Evolutionary conservation across 2,113 vertebrate genomes (phyloP).

Genomic region (Xiphophorus couchianus): DNA sequence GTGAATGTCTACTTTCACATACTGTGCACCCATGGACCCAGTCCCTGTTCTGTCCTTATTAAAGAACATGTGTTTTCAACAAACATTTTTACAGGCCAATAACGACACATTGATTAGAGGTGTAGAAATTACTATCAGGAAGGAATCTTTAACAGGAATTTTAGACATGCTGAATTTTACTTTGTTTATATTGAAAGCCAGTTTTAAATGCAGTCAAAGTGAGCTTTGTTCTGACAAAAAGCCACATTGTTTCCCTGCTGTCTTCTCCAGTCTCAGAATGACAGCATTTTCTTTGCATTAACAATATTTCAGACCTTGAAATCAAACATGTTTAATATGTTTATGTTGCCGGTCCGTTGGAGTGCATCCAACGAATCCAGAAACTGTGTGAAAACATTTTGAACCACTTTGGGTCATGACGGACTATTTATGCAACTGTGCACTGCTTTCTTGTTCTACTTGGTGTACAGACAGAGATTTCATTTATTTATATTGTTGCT

Average conservation of each 20-base stretch:
- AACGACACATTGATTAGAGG: conserved; percentile 47
- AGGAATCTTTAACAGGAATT: conserved; percentile 58
- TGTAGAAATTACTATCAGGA: conserved; percentile 46
- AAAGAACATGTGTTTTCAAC: conserved; percentile 39
- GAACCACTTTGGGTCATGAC: conserved; percentile 1
- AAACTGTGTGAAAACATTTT: neutral
- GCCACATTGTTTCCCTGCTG: conserved; percentile 16
- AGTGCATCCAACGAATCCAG: neutral
- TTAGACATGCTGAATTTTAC: conserved; percentile 59
- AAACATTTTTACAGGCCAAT: conserved; percentile 53
- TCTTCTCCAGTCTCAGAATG: conserved; percentile 2
- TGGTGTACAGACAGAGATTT: neutral
- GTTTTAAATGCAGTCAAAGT: conserved; percentile 39
- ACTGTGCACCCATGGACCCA: conserved; percentile 32
- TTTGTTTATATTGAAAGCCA: conserved; percentile 37
- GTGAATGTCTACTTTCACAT: conserved; percentile 37
- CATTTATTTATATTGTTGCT: neutral
- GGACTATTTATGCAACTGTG: neutral
- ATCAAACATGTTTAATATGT: conserved; percentile 7
- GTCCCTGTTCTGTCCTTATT: conserved; percentile 9
- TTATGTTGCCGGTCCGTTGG: neutral
- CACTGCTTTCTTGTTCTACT: neutral
- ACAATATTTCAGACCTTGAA: neutral
- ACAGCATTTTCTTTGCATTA: neutral
- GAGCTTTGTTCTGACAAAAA: conserved; percentile 18